Evolutionary conservation across 2,888 invertebrate species (phyloP), one percentile per base, ranked within the genome.

Genomic region (Adelphocoris suturalis): DNA sequence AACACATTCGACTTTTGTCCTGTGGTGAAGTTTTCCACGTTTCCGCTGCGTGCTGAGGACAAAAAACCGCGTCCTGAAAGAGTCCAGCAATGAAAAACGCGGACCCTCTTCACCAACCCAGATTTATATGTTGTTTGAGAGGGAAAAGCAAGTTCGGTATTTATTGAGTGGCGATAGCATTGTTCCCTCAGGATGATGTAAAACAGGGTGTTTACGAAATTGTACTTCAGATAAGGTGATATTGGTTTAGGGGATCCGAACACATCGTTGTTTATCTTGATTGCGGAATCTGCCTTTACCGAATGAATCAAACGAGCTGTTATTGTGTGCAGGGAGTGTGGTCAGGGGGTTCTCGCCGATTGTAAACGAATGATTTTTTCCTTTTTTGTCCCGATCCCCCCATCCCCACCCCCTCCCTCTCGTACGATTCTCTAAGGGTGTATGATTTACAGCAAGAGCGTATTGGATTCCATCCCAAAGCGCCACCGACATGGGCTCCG

Each of bases 141-240:
- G 76, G 46, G 68, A 68, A 68, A 46, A 78, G 78, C 78, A 37
- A 46, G 46, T 78, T 46, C 47, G 78, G 47, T 78, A 78, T 78
- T 78, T 78, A 78, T 78, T 46, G 78, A 78, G 78, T 78, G 46
- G 78, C 78, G 78, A 78, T 47, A 78, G 78, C 78, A 78, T 78
- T 78, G 78, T 78, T 78, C 78, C 47, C 78, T 47, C 78, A 47
- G 78, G 46, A 28, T 78, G 78, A 78, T 78, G 78, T 78, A 78
- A 78, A 78, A 47, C 78, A 78, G 78, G 46, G 78, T 78, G 78
- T 78, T 78, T 78, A 78, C 78, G 78, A 47, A 78, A 78, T 78
- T 78, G 78, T 78, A 78, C 78, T 78, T 78, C 78, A 78, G 78
- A 78, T 78, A 78, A 78, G 78, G 78, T 78, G 78, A 47, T 78